These are phyloP conservation scores for Herpailurus yagouaroundi DNA, from an alignment of 2,113 vertebrate species.

Conservation along the genomic window DNA sequence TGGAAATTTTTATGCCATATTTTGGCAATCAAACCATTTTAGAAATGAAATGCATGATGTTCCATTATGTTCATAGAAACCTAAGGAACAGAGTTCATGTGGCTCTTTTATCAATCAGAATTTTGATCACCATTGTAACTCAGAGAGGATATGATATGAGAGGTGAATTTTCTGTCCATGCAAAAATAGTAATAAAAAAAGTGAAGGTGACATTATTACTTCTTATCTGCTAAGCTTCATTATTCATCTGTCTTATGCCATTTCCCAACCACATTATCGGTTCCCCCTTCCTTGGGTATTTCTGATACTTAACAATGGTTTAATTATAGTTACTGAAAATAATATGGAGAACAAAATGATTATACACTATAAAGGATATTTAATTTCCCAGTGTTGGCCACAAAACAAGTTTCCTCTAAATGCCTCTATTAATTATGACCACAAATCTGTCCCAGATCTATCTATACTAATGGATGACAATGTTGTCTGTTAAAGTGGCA, in stretches of 20 bases:
- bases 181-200: constrained; percentile 60
- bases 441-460: not conserved
- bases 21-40: not conserved
- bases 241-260: constrained; percentile 78
- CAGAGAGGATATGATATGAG: constrained; percentile 67
- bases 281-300: constrained; percentile 44
- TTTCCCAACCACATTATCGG: constrained; percentile 65
- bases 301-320: constrained; percentile 74
- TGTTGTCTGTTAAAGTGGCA: not conserved
- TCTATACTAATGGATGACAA: not conserved
- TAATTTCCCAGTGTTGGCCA: constrained; percentile 57
- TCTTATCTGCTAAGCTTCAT: constrained; percentile 80
- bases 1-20: not conserved
- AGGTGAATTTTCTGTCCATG: constrained; percentile 68
- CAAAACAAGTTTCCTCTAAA: constrained; percentile 58
- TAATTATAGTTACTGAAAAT: constrained; percentile 79
- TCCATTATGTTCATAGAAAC: constrained; percentile 68
- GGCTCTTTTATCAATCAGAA: constrained; percentile 25
- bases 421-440: constrained; percentile 36
- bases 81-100: constrained; percentile 57
- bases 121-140: constrained; percentile 61
- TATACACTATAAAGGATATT: constrained; percentile 54
- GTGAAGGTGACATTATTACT: constrained; percentile 76
- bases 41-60: not conserved
- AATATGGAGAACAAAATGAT: constrained; percentile 53